A percentile compares a stretch with the other conserved stretches of the same genome.
phyloP scores from a whole-genome alignment of 2,888 invertebrate genomes.

The Cheilosia variabilis region DNA sequence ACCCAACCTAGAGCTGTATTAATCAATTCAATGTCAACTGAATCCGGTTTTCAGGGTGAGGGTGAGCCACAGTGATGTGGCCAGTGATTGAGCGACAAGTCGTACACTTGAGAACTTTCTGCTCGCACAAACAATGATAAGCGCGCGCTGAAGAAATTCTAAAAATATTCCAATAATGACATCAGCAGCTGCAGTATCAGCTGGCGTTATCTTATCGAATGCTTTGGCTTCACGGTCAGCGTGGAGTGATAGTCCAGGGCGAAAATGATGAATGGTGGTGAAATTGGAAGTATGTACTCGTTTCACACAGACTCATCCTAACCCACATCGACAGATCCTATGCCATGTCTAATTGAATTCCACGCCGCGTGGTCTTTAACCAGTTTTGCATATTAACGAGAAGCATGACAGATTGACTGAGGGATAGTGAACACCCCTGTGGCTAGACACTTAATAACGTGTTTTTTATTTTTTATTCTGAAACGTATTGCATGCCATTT shows the following conservation, averaged over 20 bases:
- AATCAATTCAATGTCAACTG: conserved; percentile 25
- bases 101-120: neutral
- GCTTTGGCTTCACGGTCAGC: neutral
- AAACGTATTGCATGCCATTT: conserved; percentile 34
- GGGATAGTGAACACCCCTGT: conserved; percentile 49
- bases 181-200: conserved; percentile 13
- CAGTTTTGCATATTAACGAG: conserved; percentile 26
- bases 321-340: conserved; percentile 43
- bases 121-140: conserved; percentile 19
- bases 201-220: conserved; percentile 12
- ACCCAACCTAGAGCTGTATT: conserved; percentile 14
- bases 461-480: neutral
- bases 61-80: neutral
- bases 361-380: conserved; percentile 20
- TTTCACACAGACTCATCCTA: conserved; percentile 23
- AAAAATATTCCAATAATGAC: conserved; percentile 12
- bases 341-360: conserved; percentile 32
- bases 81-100: neutral
- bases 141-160: neutral
- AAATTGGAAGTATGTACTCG: neutral
- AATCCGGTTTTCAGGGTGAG: conserved; percentile 9
- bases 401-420: conserved; percentile 50
- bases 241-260: neutral
- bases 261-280: neutral
- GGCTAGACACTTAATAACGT: conserved; percentile 28